These are phyloP conservation scores for Forbesichthys agassizii DNA, from an alignment of 2,113 vertebrate genomes.

Conservation along the genomic window DNA sequence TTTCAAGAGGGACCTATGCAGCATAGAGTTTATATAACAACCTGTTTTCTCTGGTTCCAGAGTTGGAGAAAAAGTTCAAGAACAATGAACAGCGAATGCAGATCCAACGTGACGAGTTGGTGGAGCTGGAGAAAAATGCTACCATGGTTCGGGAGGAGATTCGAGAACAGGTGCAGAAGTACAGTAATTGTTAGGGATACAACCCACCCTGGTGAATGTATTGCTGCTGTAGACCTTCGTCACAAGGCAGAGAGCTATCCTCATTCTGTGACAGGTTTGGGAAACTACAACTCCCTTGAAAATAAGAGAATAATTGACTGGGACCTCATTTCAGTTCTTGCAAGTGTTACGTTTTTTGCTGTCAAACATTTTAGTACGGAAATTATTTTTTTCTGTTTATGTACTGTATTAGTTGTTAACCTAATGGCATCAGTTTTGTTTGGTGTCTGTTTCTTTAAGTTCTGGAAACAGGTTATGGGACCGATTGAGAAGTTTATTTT, in stretches of 20 bases:
- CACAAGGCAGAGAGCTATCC: background rate
- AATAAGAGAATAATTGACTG: constrained; percentile 21
- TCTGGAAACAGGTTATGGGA: constrained; percentile 30
- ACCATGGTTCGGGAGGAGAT: constrained; percentile 71
- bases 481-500: constrained; percentile 29
- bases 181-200: constrained; percentile 70
- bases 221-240: constrained; percentile 35
- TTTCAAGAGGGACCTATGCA: no score
- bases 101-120: constrained; percentile 69
- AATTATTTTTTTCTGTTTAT: constrained; percentile 28
- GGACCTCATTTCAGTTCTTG: constrained; percentile 21
- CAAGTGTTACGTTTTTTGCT: constrained; percentile 39
- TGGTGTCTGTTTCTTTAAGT: constrained; percentile 34
- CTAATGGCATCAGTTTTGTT: constrained; percentile 8
- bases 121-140: constrained; percentile 71
- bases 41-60: constrained; percentile 52
- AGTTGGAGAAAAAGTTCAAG: constrained; percentile 77
- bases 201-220: background rate
- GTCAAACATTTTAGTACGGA: constrained; percentile 43
- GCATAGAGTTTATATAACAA: no score
- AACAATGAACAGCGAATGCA: constrained; percentile 77
- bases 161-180: constrained; percentile 61
- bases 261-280: constrained; percentile 19
- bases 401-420: constrained; percentile 45
- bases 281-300: constrained; percentile 5